phyloP scores from a whole-genome alignment of 2,797 vertebrate genomes.

The Danio kyathit region DNA sequence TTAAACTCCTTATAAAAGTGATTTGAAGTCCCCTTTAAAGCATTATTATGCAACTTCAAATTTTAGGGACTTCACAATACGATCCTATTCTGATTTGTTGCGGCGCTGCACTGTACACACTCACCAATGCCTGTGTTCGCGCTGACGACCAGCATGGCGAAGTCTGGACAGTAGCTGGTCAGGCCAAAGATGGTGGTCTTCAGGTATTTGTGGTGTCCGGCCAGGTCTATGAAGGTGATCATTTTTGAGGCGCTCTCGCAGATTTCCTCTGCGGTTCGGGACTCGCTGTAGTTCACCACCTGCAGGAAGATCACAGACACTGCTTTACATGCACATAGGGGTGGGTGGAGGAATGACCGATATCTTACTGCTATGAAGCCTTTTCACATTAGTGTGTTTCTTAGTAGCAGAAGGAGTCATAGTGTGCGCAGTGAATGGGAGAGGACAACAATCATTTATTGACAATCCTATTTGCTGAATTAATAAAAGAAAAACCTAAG shows the following conservation, averaged over 20 bases:
- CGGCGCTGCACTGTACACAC: conserved; percentile 22
- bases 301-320: conserved; percentile 50
- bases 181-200: conserved; percentile 92
- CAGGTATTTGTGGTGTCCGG: conserved; percentile 91
- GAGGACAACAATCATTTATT: too few relatives aligned
- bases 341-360: too few relatives aligned
- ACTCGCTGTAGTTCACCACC: conserved; percentile 93
- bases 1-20: too few relatives aligned
- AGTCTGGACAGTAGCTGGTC: conserved; percentile 91
- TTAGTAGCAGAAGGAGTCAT: too few relatives aligned
- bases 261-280: conserved; percentile 89
- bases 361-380: too few relatives aligned
- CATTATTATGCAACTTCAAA: not conserved
- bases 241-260: conserved; percentile 93
- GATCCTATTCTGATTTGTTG: too few relatives aligned
- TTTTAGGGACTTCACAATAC: too few relatives aligned
- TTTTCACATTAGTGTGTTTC: too few relatives aligned
- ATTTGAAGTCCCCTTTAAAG: too few relatives aligned
- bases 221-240: conserved; percentile 93
- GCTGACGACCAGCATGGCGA: conserved; percentile 89
- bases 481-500: too few relatives aligned
- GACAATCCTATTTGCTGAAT: too few relatives aligned
- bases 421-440: too few relatives aligned
- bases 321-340: not conserved
- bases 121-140: conserved; percentile 91